A percentile compares a stretch with the other conserved stretches of the same genome.
Evolutionary conservation across 2,888 invertebrate species (phyloP).

Genomic region (Orthonychiurus folsomi): DNA sequence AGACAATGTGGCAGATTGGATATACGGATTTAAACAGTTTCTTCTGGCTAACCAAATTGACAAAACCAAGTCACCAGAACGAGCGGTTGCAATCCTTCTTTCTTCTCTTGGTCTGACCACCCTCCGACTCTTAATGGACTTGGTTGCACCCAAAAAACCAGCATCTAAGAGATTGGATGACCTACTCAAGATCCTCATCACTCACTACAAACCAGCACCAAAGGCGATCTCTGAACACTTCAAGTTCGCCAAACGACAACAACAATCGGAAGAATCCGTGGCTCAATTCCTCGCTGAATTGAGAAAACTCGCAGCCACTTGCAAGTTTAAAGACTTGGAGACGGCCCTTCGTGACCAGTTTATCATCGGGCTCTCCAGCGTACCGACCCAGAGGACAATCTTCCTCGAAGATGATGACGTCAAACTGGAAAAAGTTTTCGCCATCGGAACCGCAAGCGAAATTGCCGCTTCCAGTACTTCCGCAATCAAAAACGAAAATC

Average conservation of each 20-base stretch:
- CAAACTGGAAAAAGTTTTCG: constrained; percentile 6
- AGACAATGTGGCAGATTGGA: constrained; percentile 18
- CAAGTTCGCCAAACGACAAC: constrained; percentile 9
- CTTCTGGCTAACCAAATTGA: constrained; percentile 15
- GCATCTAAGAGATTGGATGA: background rate
- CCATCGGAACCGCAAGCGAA: constrained; percentile 8
- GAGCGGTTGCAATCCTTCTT: constrained; percentile 13
- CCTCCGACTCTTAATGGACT: background rate
- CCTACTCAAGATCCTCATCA: background rate
- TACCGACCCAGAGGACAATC: constrained; percentile 9
- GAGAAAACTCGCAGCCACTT: constrained; percentile 9
- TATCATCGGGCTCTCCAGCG: constrained; percentile 14
- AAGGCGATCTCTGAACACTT: too few species aligned
- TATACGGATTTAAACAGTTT: constrained; percentile 8
- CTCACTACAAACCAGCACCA: constrained; percentile 18
- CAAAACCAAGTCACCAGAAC: background rate
- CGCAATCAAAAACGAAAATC: constrained; percentile 9
- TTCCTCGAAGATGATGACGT: constrained; percentile 14
- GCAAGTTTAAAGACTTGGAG: constrained; percentile 16
- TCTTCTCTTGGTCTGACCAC: constrained; percentile 11
- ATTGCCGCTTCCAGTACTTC: constrained; percentile 13
- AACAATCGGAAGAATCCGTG: constrained; percentile 14
- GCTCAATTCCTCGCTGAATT: constrained; percentile 12
- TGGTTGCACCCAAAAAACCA: constrained; percentile 15
- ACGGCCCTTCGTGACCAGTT: constrained; percentile 14